Evolutionary conservation across 2,797 vertebrate genomes (phyloP).

Genomic region (Phrynocephalus guinanensis): DNA sequence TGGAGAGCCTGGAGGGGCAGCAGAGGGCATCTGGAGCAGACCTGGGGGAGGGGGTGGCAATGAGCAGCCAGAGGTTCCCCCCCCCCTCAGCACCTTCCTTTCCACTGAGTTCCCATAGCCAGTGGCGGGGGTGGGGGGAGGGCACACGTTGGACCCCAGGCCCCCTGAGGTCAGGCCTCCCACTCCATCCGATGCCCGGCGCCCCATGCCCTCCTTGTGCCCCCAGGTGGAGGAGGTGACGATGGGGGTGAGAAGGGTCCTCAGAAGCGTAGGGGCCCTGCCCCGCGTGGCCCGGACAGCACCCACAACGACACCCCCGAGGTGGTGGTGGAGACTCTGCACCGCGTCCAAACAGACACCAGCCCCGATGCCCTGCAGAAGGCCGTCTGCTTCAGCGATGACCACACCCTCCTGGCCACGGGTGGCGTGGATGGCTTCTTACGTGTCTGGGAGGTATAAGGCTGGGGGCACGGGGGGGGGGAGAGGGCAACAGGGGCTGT

Average conservation of each 20-base stretch:
- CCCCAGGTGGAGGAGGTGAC: background rate
- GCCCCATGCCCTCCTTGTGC: fast-evolving
- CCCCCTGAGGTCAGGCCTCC: too few relatives aligned
- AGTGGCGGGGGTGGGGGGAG: too few relatives aligned
- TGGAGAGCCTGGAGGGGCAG: too few relatives aligned
- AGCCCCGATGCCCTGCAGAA: conserved; percentile 92
- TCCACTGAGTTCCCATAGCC: too few relatives aligned
- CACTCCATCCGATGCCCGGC: background rate
- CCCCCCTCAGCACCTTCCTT: too few relatives aligned
- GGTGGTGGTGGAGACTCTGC: conserved; percentile 82
- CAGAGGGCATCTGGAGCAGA: too few relatives aligned
- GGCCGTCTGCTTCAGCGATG: conserved; percentile 87
- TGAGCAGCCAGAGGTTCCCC: too few relatives aligned
- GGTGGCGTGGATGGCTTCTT: conserved; percentile 91
- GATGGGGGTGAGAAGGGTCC: conserved; percentile 11
- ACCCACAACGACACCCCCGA: conserved; percentile 68
- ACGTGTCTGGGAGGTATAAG: conserved; percentile 90
- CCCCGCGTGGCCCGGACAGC: too few relatives aligned
- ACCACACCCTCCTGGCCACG: conserved; percentile 86
- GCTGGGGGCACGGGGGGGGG: fast-evolving
- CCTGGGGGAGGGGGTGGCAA: too few relatives aligned
- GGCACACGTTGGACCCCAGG: too few relatives aligned
- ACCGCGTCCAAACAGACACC: conserved; percentile 86
- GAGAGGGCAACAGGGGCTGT: too few relatives aligned
- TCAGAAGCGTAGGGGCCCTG: conserved; percentile 47